Evolutionary conservation across 2,888 invertebrate genomes (phyloP).

Genomic region (Caenorhabditis panamensis): DNA sequence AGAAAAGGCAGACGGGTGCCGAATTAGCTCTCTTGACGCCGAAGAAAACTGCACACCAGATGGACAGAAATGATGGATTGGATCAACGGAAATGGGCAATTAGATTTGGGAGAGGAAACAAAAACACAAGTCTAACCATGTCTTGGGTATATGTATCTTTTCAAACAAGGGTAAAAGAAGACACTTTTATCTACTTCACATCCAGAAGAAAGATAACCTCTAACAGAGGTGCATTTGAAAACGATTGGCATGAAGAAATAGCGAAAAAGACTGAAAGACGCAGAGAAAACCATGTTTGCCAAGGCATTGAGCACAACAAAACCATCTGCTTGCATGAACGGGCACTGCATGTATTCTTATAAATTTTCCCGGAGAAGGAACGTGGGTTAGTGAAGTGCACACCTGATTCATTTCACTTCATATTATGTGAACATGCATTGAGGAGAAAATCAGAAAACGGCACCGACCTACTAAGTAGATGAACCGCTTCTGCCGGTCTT

Average conservation of each 20-base stretch:
- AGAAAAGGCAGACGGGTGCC: constrained; percentile 22
- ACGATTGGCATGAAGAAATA: neutral
- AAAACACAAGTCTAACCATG: constrained; percentile 22
- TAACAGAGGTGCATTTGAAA: constrained; percentile 5
- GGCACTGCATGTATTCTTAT: constrained; percentile 22
- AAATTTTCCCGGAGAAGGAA: neutral
- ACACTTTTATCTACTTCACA: neutral
- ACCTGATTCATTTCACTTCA: neutral
- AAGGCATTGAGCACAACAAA: constrained; percentile 43
- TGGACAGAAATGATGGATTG: constrained; percentile 50
- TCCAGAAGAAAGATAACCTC: neutral
- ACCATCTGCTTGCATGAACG: constrained; percentile 34
- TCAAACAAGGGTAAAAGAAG: too few species aligned
- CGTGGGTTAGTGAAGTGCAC: constrained; percentile 1
- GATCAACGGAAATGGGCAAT: constrained; percentile 28
- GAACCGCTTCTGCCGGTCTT: constrained; percentile 31
- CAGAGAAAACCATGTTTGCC: constrained; percentile 42
- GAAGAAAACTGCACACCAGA: constrained; percentile 45
- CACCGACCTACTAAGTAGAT: constrained; percentile 58
- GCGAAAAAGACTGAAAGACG: neutral
- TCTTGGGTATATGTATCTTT: too few species aligned
- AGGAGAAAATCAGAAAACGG: neutral
- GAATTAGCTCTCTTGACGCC: constrained; percentile 40
- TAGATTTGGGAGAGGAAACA: constrained; percentile 22
- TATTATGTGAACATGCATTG: neutral